Conservation (phyloP, 2,797 vertebrate genomes). For the Tinamus major region DNA sequence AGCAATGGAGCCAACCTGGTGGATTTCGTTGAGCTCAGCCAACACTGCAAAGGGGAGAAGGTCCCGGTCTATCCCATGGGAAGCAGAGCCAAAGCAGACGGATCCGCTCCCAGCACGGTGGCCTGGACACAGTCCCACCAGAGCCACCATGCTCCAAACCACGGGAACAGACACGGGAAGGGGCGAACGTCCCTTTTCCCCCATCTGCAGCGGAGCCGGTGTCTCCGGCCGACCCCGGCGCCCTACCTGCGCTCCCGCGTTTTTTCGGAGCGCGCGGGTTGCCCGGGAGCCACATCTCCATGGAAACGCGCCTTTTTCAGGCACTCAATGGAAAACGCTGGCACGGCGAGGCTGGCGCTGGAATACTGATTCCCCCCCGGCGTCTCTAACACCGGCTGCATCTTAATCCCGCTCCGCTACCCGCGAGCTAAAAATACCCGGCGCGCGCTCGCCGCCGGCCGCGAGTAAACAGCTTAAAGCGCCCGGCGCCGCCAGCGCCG, state of each 20-base stretch:
- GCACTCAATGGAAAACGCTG: constrained; percentile 80
- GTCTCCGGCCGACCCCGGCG: neutral
- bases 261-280: constrained; percentile 70
- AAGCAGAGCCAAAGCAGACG: neutral
- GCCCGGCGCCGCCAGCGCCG: constrained; percentile 17
- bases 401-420: constrained; percentile 75
- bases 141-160: neutral
- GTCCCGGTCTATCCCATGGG: neutral
- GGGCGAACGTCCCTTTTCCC: too few species aligned
- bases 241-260: constrained; percentile 74
- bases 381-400: constrained; percentile 79
- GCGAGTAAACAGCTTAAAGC: constrained; percentile 71
- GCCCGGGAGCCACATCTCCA: constrained; percentile 81
- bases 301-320: constrained; percentile 84
- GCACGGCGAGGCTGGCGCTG: constrained; percentile 74
- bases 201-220: too few species aligned
- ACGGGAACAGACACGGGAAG: neutral
- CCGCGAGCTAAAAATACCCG: constrained; percentile 80
- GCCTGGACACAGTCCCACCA: neutral
- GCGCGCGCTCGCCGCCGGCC: constrained; percentile 55
- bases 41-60: neutral
- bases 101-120: neutral
- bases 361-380: constrained; percentile 83
- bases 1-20: neutral
- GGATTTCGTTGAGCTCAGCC: neutral